Percentiles rank a stretch among this genome's conserved stretches.
Conservation (phyloP, 1,140 invertebrate genomes). For the Meloidogyne chitwoodi region DNA sequence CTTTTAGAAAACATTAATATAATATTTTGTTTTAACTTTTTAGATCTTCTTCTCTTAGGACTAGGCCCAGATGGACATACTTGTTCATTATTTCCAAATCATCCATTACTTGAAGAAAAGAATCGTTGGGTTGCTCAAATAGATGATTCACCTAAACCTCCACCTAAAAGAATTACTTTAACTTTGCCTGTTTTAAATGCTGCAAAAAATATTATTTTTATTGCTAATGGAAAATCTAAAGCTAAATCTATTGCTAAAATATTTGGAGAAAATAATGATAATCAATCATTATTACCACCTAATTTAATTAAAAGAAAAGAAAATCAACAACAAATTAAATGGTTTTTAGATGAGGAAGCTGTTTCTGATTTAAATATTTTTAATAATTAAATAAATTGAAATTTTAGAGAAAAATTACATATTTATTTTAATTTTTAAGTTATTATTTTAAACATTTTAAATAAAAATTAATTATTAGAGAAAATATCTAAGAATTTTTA, state of each 20-base stretch:
- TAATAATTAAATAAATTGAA: neutral
- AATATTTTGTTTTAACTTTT: neutral
- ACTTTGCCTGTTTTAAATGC: conserved; percentile 88
- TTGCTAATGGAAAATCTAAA: conserved; percentile 76
- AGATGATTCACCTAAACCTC: conserved; percentile 89
- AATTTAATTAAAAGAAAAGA: conserved; percentile 2
- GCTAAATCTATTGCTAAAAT: conserved; percentile 68
- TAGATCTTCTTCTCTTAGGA: conserved; percentile 81
- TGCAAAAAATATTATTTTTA: conserved; percentile 77
- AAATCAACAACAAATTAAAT: conserved; percentile 3
- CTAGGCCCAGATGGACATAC: conserved; percentile 98
- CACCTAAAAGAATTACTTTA: conserved; percentile 80
- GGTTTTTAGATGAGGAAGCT: conserved; percentile 15
- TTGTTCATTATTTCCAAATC: conserved; percentile 89
- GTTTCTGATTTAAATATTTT: neutral
- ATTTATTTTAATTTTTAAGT: no score
- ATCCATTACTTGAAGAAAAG: conserved; percentile 68
- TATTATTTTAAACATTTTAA: no score
- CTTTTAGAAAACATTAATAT: no score
- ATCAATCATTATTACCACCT: neutral
- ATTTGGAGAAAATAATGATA: neutral
- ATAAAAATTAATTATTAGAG: no score
- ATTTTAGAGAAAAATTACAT: no score
- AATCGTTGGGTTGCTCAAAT: conserved; percentile 75
- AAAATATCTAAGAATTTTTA: no score